These are phyloP conservation scores for Drosophila orena DNA, from an alignment of 1,140 invertebrate genomes.

Conservation along the genomic window DNA sequence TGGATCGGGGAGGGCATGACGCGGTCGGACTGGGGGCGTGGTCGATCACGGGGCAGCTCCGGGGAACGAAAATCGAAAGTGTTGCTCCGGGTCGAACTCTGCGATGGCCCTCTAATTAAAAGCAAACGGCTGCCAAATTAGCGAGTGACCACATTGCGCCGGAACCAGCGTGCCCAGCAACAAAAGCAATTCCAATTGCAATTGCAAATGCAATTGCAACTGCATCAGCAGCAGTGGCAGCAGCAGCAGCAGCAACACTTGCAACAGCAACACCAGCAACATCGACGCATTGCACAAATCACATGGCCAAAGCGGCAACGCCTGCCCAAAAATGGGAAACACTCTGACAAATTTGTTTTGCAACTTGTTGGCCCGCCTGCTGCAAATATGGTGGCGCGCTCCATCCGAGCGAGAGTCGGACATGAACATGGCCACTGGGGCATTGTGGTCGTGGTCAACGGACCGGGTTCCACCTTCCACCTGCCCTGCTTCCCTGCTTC, in stretches of 20 bases:
- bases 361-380: slow-evolving; percentile 65
- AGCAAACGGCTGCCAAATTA: slow-evolving; percentile 77
- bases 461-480: slow-evolving; percentile 22
- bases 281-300: slow-evolving; percentile 62
- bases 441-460: slow-evolving; percentile 61
- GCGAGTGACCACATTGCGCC: slow-evolving; percentile 66
- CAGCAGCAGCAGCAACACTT: slow-evolving; percentile 11
- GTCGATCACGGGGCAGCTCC: slow-evolving; percentile 23
- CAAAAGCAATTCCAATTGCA: slow-evolving; percentile 8
- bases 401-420: slow-evolving; percentile 11
- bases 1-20: background rate
- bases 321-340: slow-evolving; percentile 64
- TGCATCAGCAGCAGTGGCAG: slow-evolving; percentile 5
- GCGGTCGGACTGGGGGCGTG: slow-evolving; percentile 41
- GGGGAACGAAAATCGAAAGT: slow-evolving; percentile 66
- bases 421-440: slow-evolving; percentile 74
- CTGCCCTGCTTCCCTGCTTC: slow-evolving; percentile 1
- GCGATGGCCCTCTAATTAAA: slow-evolving; percentile 69
- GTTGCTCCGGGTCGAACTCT: slow-evolving; percentile 56
- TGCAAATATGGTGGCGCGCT: slow-evolving; percentile 57
- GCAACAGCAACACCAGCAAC: slow-evolving; percentile 16
- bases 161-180: slow-evolving; percentile 10
- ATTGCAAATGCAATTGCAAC: background rate
- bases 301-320: slow-evolving; percentile 49
- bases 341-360: slow-evolving; percentile 82